Evolutionary conservation across 92 coral and sea anemone species (phyloP).

Genomic region (Paragorgia papillata): DNA sequence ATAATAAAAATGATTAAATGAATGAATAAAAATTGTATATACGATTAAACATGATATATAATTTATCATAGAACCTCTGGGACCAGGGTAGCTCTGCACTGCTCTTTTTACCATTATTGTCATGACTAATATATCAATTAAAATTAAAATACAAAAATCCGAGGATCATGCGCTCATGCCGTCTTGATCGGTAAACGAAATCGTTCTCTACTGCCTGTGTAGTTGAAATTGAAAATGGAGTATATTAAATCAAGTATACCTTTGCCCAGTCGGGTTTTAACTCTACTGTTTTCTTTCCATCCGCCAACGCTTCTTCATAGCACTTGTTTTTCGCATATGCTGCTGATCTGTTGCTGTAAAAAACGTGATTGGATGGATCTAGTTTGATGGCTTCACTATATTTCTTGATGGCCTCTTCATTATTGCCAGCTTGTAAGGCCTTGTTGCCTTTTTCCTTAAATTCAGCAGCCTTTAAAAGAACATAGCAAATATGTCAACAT

Average conservation of each 20-base stretch:
- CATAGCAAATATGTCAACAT: background rate
- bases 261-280: constrained; percentile 95
- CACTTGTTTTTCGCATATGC: constrained; percentile 82
- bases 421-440: constrained; percentile 73
- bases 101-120: no score
- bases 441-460: constrained; percentile 83
- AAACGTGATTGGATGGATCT: constrained; percentile 85
- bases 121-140: no score
- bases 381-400: constrained; percentile 90
- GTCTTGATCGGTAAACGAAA: no score
- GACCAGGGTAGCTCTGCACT: no score
- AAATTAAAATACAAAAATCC: no score
- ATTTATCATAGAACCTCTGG: no score
- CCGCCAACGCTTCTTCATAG: constrained; percentile 86
- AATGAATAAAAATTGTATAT: no score
- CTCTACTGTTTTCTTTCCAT: constrained; percentile 87
- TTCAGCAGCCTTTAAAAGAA: constrained; percentile 69
- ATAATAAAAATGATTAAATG: no score
- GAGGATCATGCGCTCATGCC: no score
- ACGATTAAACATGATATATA: no score
- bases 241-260: constrained; percentile 65
- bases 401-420: constrained; percentile 74
- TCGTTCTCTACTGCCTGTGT: no score
- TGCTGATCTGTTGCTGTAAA: constrained; percentile 96
- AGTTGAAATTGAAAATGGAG: no score